Evolutionary conservation across 2,113 vertebrate genomes (phyloP), one percentile per base, ranked within the genome.

Genomic region (Dicaeum eximium): DNA sequence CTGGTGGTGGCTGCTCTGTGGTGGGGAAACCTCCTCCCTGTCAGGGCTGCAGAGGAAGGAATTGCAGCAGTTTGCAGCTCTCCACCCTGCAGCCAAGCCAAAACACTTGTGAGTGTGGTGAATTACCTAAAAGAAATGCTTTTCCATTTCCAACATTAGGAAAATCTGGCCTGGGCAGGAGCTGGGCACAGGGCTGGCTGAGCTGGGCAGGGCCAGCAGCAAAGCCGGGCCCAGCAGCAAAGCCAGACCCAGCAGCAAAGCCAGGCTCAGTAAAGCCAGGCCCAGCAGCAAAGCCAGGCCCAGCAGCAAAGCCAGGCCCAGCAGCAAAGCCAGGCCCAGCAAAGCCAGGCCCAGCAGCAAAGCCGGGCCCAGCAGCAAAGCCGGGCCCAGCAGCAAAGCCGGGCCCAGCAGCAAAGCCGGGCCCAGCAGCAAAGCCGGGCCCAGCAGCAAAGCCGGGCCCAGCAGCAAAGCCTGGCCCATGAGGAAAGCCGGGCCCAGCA

Each of bases 271-370:
- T n/a, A n/a, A n/a, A n/a, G n/a, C n/a, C n/a, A n/a, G n/a, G n/a
- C n/a, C n/a, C n/a, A n/a, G n/a, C n/a, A n/a, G n/a, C n/a, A n/a
- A n/a, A 11, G 25, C 6, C 15, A 5, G 66, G 3, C n/a, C 14
- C 3, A 4, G 11, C 40, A n/a, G n/a, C n/a, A n/a, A n/a, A 11
- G 25, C 6, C 15, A 5, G 66, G 3, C n/a, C 14, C 3, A 4
- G 11, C 40, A n/a, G n/a, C n/a, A n/a, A n/a, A 11, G 25, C 6
- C 15, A 5, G 66, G 3, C n/a, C 14, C 3, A 4, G 11, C 40
- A n/a, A n/a, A 11, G 25, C 6, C 15, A 5, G 66, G 3, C n/a
- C 14, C 3, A 4, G 11, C 40, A n/a, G n/a, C n/a, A n/a, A n/a
- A 11, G 25, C 6, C 15, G 4, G 66, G 3, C n/a, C 14, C 3